phyloP scores from a whole-genome alignment of 2,797 vertebrate genomes.

The Benthosema pterotum region DNA sequence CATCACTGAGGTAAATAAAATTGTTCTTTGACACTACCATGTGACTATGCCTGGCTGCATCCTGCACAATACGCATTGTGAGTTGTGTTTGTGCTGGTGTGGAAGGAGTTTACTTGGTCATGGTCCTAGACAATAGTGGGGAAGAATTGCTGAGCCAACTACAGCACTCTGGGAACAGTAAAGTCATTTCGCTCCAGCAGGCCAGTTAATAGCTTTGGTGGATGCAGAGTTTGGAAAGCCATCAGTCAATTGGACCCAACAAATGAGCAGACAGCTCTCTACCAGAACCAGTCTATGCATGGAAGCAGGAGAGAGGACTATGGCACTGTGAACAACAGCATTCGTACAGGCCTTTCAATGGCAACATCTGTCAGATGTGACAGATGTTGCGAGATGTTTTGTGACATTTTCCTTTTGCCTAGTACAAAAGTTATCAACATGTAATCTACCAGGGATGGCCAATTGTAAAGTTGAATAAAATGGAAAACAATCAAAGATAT shows the following conservation, averaged over 20 bases:
- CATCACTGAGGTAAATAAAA: conserved; percentile 19
- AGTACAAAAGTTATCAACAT: too few relatives aligned
- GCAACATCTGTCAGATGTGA: neutral
- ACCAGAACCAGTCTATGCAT: conserved; percentile 6
- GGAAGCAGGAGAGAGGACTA: too few relatives aligned
- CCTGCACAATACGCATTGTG: conserved; percentile 26
- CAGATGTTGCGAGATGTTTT: too few relatives aligned
- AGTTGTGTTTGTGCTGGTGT: conserved; percentile 58
- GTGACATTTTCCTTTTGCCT: too few relatives aligned
- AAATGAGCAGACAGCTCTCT: conserved; percentile 52
- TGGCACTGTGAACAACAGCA: too few relatives aligned
- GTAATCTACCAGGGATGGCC: too few relatives aligned
- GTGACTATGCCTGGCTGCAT: conserved; percentile 31
- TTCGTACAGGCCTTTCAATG: conserved; percentile 33
- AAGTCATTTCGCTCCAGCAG: conserved; percentile 74
- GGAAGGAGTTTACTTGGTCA: conserved; percentile 73
- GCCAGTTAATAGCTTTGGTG: conserved; percentile 74
- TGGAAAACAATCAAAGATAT: too few relatives aligned
- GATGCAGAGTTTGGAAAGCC: conserved; percentile 67
- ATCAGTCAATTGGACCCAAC: conserved; percentile 60
- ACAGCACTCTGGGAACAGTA: conserved; percentile 48
- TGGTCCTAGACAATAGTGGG: conserved; percentile 65
- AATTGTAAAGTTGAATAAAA: too few relatives aligned
- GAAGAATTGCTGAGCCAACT: conserved; percentile 65
- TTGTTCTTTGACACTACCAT: conserved; percentile 12